Evolutionary conservation across 2,888 invertebrate species (phyloP).

Genomic region (Drosophila atripex): DNA sequence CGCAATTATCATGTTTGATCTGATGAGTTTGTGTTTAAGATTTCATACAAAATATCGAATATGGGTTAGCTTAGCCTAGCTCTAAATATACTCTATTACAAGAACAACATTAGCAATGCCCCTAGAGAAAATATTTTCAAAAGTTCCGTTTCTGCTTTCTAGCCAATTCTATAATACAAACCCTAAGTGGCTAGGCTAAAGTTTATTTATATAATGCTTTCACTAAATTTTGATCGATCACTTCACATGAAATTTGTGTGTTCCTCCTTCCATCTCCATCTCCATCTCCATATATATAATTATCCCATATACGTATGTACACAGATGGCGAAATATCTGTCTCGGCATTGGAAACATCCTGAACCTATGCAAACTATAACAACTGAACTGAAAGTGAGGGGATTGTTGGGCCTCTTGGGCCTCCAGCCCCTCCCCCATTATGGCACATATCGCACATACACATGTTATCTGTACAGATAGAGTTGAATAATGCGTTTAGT

Average conservation of each 20-base stretch:
- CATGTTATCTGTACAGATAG: constrained; percentile 46
- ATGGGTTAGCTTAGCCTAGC: constrained; percentile 33
- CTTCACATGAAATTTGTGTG: constrained; percentile 53
- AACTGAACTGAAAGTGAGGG: constrained; percentile 25
- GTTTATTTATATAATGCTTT: constrained; percentile 48
- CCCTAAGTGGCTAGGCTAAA: constrained; percentile 40
- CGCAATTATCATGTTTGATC: constrained; percentile 42
- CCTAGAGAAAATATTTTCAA: constrained; percentile 46
- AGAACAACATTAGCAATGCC: constrained; percentile 58
- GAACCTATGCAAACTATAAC: constrained; percentile 38
- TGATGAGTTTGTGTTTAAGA: constrained; percentile 37
- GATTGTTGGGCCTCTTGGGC: neutral
- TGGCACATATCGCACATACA: constrained; percentile 73
- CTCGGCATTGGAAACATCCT: constrained; percentile 5
- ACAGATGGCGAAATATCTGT: constrained; percentile 24
- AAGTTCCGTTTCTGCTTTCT: constrained; percentile 22
- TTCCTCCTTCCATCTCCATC: constrained; percentile 2
- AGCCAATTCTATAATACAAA: constrained; percentile 49
- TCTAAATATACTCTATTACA: constrained; percentile 45
- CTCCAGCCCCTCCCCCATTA: constrained; percentile 37
- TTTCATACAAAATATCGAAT: constrained; percentile 68
- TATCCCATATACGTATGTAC: constrained; percentile 16
- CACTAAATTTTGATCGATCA: constrained; percentile 72
- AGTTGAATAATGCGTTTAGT: constrained; percentile 53
- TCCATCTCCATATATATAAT: neutral